Conservation (phyloP, 1,140 invertebrate genomes). For the Vanessa tameamea region DNA sequence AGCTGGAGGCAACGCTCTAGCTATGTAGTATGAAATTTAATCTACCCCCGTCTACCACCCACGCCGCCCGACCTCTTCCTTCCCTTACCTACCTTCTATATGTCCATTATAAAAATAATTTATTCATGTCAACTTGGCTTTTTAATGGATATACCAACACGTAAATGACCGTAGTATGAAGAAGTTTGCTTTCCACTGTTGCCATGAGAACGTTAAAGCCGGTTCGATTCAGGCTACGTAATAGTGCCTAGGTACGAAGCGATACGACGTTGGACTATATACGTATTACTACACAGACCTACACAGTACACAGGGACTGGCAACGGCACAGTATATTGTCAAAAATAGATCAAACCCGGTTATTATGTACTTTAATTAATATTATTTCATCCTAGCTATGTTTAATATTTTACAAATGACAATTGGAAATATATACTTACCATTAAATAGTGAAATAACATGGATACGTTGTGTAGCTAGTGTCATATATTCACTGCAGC, state of each 20-base stretch:
- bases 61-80: constrained; percentile 31
- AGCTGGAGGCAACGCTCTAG: constrained; percentile 55
- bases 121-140: constrained; percentile 40
- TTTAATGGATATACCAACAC: constrained; percentile 35
- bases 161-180: constrained; percentile 32
- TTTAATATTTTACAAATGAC: no score
- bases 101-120: constrained; percentile 41
- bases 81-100: constrained; percentile 31
- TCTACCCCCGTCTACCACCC: constrained; percentile 68
- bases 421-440: no score
- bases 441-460: no score
- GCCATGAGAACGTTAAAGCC: constrained; percentile 57
- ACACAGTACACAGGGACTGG: constrained; percentile 52
- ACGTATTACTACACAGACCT: constrained; percentile 43
- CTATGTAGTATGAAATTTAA: constrained; percentile 73
- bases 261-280: constrained; percentile 51
- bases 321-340: constrained; percentile 52
- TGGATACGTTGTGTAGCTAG: no score
- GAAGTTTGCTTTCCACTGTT: constrained; percentile 59
- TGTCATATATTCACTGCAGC: no score
- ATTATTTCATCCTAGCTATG: no score
- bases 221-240: constrained; percentile 40
- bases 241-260: constrained; percentile 60
- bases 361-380: no score
- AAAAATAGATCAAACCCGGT: constrained; percentile 53